Conservation (phyloP, 2,888 invertebrate genomes). For the Strigamia transsilvanica region DNA sequence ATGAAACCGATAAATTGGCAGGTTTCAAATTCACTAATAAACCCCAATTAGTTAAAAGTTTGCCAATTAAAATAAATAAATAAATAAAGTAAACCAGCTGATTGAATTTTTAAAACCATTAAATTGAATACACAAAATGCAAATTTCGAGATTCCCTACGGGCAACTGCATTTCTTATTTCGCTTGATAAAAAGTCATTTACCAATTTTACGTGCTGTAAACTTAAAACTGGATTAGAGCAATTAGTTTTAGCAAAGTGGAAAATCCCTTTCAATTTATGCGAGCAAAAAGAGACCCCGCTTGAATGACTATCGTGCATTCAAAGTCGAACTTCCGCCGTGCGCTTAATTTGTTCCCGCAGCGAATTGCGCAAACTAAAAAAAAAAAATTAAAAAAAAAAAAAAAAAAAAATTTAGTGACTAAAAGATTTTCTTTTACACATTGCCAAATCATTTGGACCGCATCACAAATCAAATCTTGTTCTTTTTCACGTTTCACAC, state of each 20-base stretch:
- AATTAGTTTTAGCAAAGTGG: constrained; percentile 3
- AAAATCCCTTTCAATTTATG: background rate
- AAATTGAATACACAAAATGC: too few relatives aligned
- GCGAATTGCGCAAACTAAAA: background rate
- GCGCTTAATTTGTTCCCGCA: background rate
- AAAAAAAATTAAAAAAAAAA: too few relatives aligned
- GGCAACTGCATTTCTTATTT: background rate
- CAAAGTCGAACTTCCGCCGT: background rate
- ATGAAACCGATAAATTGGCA: too few relatives aligned
- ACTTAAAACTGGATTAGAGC: background rate
- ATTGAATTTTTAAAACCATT: too few relatives aligned
- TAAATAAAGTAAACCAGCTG: too few relatives aligned
- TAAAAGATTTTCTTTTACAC: background rate
- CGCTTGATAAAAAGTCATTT: background rate
- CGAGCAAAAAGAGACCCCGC: background rate
- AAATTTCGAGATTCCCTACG: too few relatives aligned
- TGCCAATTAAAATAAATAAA: too few relatives aligned
- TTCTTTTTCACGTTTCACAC: background rate
- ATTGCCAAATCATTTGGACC: background rate
- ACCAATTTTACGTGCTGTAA: background rate
- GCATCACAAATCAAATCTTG: background rate
- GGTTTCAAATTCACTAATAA: too few relatives aligned
- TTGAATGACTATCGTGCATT: background rate
- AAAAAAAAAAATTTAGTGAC: too few relatives aligned
- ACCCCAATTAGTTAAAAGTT: too few relatives aligned